A percentile compares a stretch with the other conserved stretches of the same genome.
Evolutionary conservation across 2,113 vertebrate species (phyloP).

Genomic region (Acrocephalus kingi): DNA sequence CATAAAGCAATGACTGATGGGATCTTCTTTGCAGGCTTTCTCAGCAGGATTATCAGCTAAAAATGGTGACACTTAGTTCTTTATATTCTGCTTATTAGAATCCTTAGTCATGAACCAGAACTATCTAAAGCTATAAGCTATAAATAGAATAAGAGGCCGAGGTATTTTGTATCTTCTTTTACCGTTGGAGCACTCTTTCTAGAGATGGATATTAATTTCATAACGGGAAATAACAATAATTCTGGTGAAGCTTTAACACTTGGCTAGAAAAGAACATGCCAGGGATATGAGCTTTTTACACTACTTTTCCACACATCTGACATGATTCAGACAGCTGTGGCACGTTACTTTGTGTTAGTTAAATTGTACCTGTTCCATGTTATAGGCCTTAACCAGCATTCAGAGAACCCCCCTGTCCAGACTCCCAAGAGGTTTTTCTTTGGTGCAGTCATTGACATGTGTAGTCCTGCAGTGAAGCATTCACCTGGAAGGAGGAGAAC

Average conservation of each 20-base stretch:
- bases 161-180: background rate
- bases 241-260: background rate
- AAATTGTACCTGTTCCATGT: conserved; percentile 1
- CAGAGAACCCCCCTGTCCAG: conserved; percentile 56
- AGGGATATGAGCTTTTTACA: background rate
- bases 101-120: conserved; percentile 23
- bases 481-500: conserved; percentile 20
- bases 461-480: conserved; percentile 59
- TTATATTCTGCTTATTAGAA: conserved; percentile 10
- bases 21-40: conserved; percentile 33
- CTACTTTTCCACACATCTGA: background rate
- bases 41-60: conserved; percentile 41
- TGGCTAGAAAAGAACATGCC: background rate
- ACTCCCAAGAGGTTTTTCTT: conserved; percentile 91
- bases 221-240: background rate
- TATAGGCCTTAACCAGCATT: conserved; percentile 35
- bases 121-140: conserved; percentile 18
- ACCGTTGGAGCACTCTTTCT: background rate
- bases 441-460: conserved; percentile 73
- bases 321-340: background rate
- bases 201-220: background rate
- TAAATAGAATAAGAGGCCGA: background rate
- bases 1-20: conserved; percentile 44
- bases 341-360: background rate
- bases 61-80: conserved; percentile 10